Evolutionary conservation across 2,113 vertebrate genomes (phyloP).

Genomic region (Zingel zingel): DNA sequence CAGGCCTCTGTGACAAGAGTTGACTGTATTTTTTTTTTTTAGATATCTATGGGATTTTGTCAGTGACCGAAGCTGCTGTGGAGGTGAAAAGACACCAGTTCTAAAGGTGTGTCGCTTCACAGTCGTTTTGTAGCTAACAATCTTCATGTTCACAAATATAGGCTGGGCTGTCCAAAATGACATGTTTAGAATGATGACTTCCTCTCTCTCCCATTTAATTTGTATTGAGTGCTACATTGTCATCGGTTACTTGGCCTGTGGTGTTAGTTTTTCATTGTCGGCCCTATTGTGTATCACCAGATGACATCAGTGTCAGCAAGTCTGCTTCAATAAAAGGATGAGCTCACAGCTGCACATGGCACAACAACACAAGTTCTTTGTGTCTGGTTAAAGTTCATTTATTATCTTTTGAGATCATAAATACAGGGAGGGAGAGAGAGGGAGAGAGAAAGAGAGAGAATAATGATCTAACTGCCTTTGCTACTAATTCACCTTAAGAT

Average conservation of each 20-base stretch:
- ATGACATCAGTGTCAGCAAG: conserved; percentile 36
- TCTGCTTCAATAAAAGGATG: conserved; percentile 28
- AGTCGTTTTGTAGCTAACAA: conserved; percentile 19
- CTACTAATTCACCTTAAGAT: conserved; percentile 1
- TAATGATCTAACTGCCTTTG: conserved; percentile 14
- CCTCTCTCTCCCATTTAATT: conserved; percentile 21
- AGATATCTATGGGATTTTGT: conserved; percentile 12
- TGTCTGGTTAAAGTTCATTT: background rate
- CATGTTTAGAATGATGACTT: conserved; percentile 22
- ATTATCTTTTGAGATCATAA: background rate
- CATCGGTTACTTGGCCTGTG: conserved; percentile 4
- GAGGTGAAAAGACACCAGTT: background rate
- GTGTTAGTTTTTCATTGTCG: conserved; percentile 38
- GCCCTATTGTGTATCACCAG: conserved; percentile 10
- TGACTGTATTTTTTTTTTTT: conserved; percentile 1
- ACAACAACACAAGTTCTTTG: conserved; percentile 11
- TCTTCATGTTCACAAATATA: conserved; percentile 34
- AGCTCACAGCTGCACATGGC: conserved; percentile 51
- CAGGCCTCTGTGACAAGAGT: background rate
- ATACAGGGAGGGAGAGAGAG: conserved; percentile 4
- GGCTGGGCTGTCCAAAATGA: conserved; percentile 29
- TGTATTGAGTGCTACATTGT: conserved; percentile 21
- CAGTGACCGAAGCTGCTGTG: background rate
- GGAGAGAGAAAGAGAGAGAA: conserved; percentile 14
- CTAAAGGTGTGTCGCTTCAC: background rate